Percentiles rank a stretch among this genome's conserved stretches.
Evolutionary conservation across 2,797 vertebrate species (phyloP).

Genomic region (Gallinago stenura): DNA sequence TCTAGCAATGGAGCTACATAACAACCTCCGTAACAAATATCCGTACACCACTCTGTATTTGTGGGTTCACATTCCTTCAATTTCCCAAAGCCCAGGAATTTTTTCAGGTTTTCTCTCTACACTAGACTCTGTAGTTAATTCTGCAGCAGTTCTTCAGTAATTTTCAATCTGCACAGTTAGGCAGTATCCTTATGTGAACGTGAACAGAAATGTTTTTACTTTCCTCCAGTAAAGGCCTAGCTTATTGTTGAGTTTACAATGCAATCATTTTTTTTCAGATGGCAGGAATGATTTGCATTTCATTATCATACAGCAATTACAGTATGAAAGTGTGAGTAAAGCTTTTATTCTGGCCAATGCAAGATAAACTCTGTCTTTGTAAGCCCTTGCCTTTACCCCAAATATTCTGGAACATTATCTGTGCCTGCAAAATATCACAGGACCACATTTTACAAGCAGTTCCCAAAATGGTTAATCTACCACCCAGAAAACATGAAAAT

Average conservation of each 20-base stretch:
- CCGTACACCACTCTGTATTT: neutral
- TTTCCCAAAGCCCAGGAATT: neutral
- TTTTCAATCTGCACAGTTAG: neutral
- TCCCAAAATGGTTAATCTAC: neutral
- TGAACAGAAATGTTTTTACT: neutral
- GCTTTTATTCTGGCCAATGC: neutral
- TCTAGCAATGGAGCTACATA: neutral
- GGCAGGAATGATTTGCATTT: neutral
- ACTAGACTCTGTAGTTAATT: neutral
- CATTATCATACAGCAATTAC: neutral
- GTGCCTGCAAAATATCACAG: neutral
- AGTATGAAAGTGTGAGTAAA: neutral
- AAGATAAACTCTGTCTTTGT: neutral
- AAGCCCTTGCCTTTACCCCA: neutral
- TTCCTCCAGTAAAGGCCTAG: neutral
- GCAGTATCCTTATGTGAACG: neutral
- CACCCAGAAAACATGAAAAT: neutral
- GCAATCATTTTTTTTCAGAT: neutral
- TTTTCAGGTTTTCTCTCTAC: neutral
- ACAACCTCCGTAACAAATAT: neutral
- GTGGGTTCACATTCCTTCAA: neutral
- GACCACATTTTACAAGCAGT: neutral
- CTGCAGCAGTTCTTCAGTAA: neutral
- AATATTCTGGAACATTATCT: neutral
- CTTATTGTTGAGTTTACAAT: neutral